A percentile compares a stretch with the other conserved stretches of the same genome.
These are phyloP conservation scores for Labroides dimidiatus DNA, from an alignment of 2,797 vertebrate genomes.

Conservation along the genomic window DNA sequence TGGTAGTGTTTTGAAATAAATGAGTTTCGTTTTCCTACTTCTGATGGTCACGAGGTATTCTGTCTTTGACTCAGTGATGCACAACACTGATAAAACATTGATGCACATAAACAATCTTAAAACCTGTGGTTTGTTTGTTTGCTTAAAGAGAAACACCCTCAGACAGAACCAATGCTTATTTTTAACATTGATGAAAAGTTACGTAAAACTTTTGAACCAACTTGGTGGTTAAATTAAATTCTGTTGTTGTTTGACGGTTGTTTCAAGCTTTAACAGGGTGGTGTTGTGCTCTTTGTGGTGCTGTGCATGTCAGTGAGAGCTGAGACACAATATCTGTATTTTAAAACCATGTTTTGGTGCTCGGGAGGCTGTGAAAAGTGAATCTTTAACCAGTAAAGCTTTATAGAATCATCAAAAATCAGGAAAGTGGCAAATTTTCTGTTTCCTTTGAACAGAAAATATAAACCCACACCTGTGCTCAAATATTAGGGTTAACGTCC, in stretches of 20 bases:
- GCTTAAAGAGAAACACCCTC: slow-evolving; percentile 8
- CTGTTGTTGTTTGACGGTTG: neutral
- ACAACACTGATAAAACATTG: slow-evolving; percentile 35
- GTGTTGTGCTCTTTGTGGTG: slow-evolving; percentile 47
- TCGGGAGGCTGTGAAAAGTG: slow-evolving; percentile 48
- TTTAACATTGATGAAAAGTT: no score
- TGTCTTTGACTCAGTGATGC: slow-evolving; percentile 58
- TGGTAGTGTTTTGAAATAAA: slow-evolving; percentile 60
- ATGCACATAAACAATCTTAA: neutral
- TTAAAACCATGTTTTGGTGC: neutral
- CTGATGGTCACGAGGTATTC: slow-evolving; percentile 51
- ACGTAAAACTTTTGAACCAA: neutral
- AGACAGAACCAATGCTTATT: slow-evolving; percentile 2
- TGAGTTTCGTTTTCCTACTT: slow-evolving; percentile 39
- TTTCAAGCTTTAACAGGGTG: neutral
- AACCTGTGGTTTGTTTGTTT: neutral
- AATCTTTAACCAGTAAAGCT: neutral
- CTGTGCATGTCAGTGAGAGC: slow-evolving; percentile 44
- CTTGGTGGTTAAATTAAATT: neutral
- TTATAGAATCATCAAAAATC: neutral
- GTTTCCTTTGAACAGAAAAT: no score
- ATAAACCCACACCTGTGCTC: no score
- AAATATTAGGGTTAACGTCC: no score
- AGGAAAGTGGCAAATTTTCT: neutral
- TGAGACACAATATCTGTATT: slow-evolving; percentile 43